phyloP scores from a whole-genome alignment of 2,113 vertebrate species.

The Scomber scombrus region DNA sequence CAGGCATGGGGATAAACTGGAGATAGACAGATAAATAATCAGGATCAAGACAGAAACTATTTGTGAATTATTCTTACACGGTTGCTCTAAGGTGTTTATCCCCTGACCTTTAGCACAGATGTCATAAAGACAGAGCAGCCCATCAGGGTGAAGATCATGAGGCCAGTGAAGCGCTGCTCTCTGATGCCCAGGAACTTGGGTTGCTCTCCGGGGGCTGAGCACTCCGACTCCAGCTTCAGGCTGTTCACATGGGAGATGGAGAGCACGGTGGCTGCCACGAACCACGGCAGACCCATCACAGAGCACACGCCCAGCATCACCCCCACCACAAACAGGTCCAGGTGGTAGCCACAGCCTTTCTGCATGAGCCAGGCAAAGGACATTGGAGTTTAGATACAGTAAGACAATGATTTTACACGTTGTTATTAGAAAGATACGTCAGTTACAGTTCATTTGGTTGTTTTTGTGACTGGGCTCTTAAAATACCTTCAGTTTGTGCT shows the following conservation, averaged over 20 bases:
- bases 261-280: constrained; percentile 98
- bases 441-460: no score
- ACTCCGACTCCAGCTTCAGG: constrained; percentile 97
- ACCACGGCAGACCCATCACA: constrained; percentile 98
- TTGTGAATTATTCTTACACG: neutral
- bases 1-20: constrained; percentile 99
- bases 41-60: neutral
- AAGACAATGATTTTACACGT: no score
- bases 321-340: constrained; percentile 96
- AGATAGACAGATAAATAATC: constrained; percentile 21
- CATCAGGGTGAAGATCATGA: constrained; percentile 99
- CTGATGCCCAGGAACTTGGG: constrained; percentile 98
- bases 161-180: constrained; percentile 97
- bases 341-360: constrained; percentile 96
- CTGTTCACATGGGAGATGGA: constrained; percentile 99
- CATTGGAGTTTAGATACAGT: neutral
- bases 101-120: constrained; percentile 93
- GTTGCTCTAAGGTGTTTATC: neutral
- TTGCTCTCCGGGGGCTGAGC: constrained; percentile 97
- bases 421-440: no score
- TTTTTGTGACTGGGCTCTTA: neutral
- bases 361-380: constrained; percentile 24
- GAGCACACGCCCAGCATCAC: constrained; percentile 98
- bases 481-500: constrained; percentile 97
- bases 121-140: constrained; percentile 99